Evolutionary conservation across 2,797 vertebrate genomes (phyloP).

Genomic region (Gephyroberyx darwinii): DNA sequence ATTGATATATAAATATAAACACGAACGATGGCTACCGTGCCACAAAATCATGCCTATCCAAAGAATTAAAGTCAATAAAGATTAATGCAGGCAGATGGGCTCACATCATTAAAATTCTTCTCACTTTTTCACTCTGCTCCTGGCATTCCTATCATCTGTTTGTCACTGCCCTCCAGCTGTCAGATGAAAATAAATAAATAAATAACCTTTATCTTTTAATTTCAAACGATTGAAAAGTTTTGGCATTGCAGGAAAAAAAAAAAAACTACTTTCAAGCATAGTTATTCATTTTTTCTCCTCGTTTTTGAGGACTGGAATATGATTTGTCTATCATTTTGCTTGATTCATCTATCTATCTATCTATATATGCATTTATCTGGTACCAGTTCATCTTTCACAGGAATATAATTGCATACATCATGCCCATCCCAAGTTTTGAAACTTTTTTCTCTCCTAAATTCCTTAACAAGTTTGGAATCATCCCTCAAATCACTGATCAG

Average conservation of each 20-base stretch:
- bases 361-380: too few relatives aligned
- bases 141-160: constrained; percentile 70
- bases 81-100: constrained; percentile 79
- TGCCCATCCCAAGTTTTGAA: too few relatives aligned
- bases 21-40: constrained; percentile 70
- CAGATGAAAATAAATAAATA: constrained; percentile 46
- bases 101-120: constrained; percentile 72
- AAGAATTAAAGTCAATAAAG: constrained; percentile 80
- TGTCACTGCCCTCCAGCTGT: constrained; percentile 71
- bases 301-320: constrained; percentile 21
- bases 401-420: too few relatives aligned
- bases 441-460: too few relatives aligned
- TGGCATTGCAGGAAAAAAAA: constrained; percentile 32
- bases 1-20: constrained; percentile 80
- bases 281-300: constrained; percentile 41
- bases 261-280: constrained; percentile 45
- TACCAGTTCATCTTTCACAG: too few relatives aligned
- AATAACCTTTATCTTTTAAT: constrained; percentile 64
- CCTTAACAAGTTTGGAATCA: too few relatives aligned
- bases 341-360: constrained; percentile 20
- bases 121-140: constrained; percentile 67
- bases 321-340: constrained; percentile 25
- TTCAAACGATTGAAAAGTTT: constrained; percentile 72
- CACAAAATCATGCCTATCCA: constrained; percentile 70
- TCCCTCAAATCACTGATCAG: too few relatives aligned